phyloP scores from a whole-genome alignment of 1,140 invertebrate genomes.

The Orchestia grillus region DNA sequence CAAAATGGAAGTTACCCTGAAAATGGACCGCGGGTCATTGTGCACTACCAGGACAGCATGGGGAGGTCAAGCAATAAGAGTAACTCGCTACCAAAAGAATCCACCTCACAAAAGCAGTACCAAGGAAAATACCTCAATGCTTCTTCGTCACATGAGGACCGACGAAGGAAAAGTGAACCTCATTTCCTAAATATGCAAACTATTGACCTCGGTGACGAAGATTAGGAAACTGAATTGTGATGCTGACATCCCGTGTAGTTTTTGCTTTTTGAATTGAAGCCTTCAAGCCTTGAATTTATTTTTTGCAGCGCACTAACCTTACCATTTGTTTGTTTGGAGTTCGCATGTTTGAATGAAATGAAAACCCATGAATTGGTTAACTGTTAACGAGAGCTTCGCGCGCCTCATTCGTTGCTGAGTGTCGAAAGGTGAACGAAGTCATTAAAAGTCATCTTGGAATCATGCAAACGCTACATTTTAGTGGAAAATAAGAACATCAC shows the following conservation, averaged over 20 bases:
- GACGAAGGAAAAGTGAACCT: not conserved
- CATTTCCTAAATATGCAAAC: not conserved
- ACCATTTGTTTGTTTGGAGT: too few species aligned
- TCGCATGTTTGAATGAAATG: too few species aligned
- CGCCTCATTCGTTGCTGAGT: too few species aligned
- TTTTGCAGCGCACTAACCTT: too few species aligned
- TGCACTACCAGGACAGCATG: not conserved
- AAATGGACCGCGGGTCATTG: not conserved
- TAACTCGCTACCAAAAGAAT: conserved; percentile 10
- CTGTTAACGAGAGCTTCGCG: too few species aligned
- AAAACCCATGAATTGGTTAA: too few species aligned
- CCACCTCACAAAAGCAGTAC: not conserved
- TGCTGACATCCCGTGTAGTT: not conserved
- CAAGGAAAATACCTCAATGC: not conserved
- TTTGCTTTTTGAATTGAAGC: not conserved
- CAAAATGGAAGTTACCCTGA: not conserved
- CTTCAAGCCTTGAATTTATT: too few species aligned
- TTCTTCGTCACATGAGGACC: not conserved
- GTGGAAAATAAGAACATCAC: too few species aligned
- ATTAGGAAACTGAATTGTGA: not conserved
- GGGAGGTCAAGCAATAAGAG: conserved; percentile 12
- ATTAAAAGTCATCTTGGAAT: too few species aligned
- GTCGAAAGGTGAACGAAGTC: too few species aligned
- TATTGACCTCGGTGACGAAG: conserved; percentile 35
- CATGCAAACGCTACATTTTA: too few species aligned